phyloP scores from a whole-genome alignment of 53 echinoderm and acorn worm genomes.

The Actinopyga echinites region DNA sequence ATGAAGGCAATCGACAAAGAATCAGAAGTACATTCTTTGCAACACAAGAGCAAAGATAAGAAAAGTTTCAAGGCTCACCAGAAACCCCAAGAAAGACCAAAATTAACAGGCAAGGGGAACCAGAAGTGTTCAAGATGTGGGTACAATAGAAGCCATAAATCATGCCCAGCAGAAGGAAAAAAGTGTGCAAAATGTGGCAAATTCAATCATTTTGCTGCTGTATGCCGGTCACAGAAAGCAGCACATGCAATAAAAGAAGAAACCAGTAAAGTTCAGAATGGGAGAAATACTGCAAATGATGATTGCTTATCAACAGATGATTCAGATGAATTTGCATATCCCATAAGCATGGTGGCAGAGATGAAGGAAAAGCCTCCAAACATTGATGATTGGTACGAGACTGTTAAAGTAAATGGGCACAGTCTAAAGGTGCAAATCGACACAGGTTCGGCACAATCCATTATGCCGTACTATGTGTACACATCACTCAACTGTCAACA shows the following conservation, averaged over 20 bases:
- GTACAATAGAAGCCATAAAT: background rate
- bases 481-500: background rate
- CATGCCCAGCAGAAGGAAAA: conserved; percentile 63
- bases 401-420: conserved; percentile 26
- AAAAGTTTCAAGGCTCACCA: background rate
- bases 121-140: conserved; percentile 36
- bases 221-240: background rate
- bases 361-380: background rate
- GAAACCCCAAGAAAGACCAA: background rate
- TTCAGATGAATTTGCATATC: too few relatives aligned
- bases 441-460: conserved; percentile 65
- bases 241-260: background rate
- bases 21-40: conserved; percentile 33
- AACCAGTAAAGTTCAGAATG: background rate
- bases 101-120: background rate
- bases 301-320: background rate
- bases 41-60: background rate
- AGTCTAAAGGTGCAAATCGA: conserved; percentile 48
- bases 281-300: background rate
- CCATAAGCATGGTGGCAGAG: too few relatives aligned
- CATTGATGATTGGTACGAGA: conserved; percentile 63
- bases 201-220: background rate
- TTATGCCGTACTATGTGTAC: conserved; percentile 55
- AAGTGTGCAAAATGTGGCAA: conserved; percentile 50
- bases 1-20: conserved; percentile 48